Evolutionary conservation across 2,888 invertebrate genomes (phyloP), one percentile per base, ranked within the genome.

Genomic region (Hecatera dysodea): DNA sequence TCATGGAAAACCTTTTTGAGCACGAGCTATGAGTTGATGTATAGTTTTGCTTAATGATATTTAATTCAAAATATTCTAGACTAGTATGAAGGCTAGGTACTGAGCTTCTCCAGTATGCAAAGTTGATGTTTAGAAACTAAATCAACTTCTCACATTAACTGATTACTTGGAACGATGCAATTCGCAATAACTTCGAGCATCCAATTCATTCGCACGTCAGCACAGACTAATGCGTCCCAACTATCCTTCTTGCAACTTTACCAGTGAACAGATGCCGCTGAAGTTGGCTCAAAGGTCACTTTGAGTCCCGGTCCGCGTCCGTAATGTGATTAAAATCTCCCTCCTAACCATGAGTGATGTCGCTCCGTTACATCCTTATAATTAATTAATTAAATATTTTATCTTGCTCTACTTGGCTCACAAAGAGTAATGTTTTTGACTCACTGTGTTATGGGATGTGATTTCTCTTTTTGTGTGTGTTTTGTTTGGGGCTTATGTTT

Each of bases 291-390:
- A 75, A 79, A 80, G 77, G 84, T 83, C 83, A 80, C 78, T 82
- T 57, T 29, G 36, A 27, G 73, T 75, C 70, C 24, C 71, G 67
- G n/a, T n/a, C n/a, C n/a, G 67, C 73, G 76, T 75, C 75, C 72
- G 67, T 89, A 89, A 90, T 88, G 87, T 88, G 87, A 90, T 90
- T 90, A 89, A 90, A 90, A 84, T 87, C 82, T 83, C 83, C 79
- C 80, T 81, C 75, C 78, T 62, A 72, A 80, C 80, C 82, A 74
- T 79, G 81, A 81, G 73, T 72, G 75, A 82, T 76, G 78, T 75
- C 71, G 69, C 61, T n/a, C 50, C 56, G 65, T 75, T 76, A 82
- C 80, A 83, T 77, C 73, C 77, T 62, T 66, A 67, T 80, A 83
- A 83, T 82, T 84, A 84, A 84, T 83, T 84, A 86, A 84, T 82